Percentiles rank a stretch among this genome's conserved stretches.
phyloP scores from a whole-genome alignment of 2,797 vertebrate genomes.

The Chanos chanos region DNA sequence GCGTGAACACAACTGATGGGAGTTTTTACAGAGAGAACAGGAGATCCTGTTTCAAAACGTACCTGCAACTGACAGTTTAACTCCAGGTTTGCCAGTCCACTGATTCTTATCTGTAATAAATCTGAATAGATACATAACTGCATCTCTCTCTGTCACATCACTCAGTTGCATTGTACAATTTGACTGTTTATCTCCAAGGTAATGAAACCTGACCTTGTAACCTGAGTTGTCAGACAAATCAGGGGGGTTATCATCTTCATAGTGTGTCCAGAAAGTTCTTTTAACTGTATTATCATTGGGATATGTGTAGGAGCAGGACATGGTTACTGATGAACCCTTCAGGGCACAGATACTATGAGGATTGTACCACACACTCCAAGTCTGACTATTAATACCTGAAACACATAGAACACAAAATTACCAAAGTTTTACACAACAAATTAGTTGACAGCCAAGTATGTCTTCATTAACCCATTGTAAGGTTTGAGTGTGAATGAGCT shows the following conservation, averaged over 20 bases:
- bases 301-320: conserved; percentile 6
- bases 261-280: conserved; percentile 2
- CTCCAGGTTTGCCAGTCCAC: background rate
- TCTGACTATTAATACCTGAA: background rate
- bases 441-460: too few species aligned
- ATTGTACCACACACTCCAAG: conserved; percentile 1
- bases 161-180: conserved; percentile 4
- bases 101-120: rapidly evolving
- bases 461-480: too few species aligned
- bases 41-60: too few species aligned
- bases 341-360: conserved; percentile 13
- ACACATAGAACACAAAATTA: too few species aligned
- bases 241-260: rapidly evolving
- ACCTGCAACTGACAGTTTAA: conserved; percentile 30
- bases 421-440: too few species aligned
- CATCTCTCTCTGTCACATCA: conserved; percentile 20
- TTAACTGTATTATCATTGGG: rapidly evolving
- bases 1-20: too few species aligned
- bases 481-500: too few species aligned
- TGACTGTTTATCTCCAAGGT: background rate
- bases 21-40: too few species aligned
- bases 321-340: conserved; percentile 25
- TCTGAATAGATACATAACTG: background rate
- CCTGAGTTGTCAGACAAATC: background rate
- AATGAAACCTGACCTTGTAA: conserved; percentile 14